These are phyloP conservation scores for Magallana angulata DNA, from an alignment of 1,140 invertebrate species.

Conservation along the genomic window DNA sequence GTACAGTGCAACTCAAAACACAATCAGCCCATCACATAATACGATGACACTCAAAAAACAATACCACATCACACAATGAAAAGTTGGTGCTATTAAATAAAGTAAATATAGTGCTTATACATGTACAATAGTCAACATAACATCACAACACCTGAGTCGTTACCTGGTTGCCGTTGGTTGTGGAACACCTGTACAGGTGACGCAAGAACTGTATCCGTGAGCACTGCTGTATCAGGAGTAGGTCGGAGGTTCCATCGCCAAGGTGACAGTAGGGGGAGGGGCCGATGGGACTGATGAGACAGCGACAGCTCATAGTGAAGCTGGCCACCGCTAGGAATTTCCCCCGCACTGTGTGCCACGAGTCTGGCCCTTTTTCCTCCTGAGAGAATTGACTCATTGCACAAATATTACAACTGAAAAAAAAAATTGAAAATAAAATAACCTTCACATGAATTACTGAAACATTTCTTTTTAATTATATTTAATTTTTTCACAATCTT, in stretches of 20 bases:
- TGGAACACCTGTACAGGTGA: slow-evolving; percentile 79
- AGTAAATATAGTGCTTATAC: no score
- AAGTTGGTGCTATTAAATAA: no score
- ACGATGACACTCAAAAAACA: no score
- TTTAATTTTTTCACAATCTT: no score
- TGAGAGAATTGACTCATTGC: slow-evolving; percentile 7
- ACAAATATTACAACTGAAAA: slow-evolving; percentile 55
- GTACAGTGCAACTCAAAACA: no score
- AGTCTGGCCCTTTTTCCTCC: slow-evolving; percentile 54
- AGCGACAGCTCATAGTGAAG: slow-evolving; percentile 90
- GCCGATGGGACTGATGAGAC: slow-evolving; percentile 87
- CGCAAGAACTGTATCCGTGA: slow-evolving; percentile 87
- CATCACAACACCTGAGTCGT: neutral
- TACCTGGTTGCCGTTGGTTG: slow-evolving; percentile 73
- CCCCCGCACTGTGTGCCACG: slow-evolving; percentile 77
- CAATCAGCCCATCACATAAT: no score
- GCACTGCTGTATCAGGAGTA: slow-evolving; percentile 88
- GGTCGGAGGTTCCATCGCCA: slow-evolving; percentile 89
- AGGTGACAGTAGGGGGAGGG: slow-evolving; percentile 88
- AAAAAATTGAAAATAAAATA: neutral
- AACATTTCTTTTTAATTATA: no score
- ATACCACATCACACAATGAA: no score
- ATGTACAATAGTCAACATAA: no score
- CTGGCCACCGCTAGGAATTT: slow-evolving; percentile 90
- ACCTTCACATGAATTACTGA: no score